Evolutionary conservation across 2,113 vertebrate genomes (phyloP), one percentile per base, ranked within the genome.

Genomic region (Etheostoma spectabile): DNA sequence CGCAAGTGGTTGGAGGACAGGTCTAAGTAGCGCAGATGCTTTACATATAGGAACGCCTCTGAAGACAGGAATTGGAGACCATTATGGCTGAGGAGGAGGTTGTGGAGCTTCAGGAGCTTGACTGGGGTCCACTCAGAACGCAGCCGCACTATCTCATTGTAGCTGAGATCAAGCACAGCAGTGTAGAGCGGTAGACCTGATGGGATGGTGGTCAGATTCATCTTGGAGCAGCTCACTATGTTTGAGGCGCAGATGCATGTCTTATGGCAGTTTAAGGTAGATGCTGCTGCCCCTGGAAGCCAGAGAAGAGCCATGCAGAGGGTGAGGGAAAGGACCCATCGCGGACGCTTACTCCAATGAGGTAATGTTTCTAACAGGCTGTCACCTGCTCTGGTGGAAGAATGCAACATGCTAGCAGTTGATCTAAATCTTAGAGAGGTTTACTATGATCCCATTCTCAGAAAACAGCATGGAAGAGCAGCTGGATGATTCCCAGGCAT

Each of bases 221-320:
- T 96, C 90, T 97, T 98, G 18, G 97, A 97, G 93, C 98, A 99
- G 94, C 97, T 99, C 67, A 99, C 96, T 63, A 99, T 97, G 94
- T 98, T 98, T 85, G 97, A 98, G 93, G 98, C 98, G 6, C 98
- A 99, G 87, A 99, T 92, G 70, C 98, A 99, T 19, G 79, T 95
- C 0, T 91, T 92, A 49, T 97, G 97, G 82, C 97, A 99, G 93
- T 93, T 96, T 18, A 96, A 83, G 2, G 91, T 81, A 0, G 74
- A 90, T 8, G 92, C 94, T 0, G 79, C 82, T 0, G 89, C 87
- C 74, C 81, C 63, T 7, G 91, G 91, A 24, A 88, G 82, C 92
- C 52, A 76, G 65, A 72, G 84, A 57, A 90, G 78, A 57, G 93
- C 77, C 85, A 95, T 4, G 53, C 88, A 92, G 56, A 94, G 65